A percentile compares a stretch with the other conserved stretches of the same genome.
These are phyloP conservation scores for Peromyscus aztecus DNA, from an alignment of 2,797 vertebrate genomes.

Conservation along the genomic window DNA sequence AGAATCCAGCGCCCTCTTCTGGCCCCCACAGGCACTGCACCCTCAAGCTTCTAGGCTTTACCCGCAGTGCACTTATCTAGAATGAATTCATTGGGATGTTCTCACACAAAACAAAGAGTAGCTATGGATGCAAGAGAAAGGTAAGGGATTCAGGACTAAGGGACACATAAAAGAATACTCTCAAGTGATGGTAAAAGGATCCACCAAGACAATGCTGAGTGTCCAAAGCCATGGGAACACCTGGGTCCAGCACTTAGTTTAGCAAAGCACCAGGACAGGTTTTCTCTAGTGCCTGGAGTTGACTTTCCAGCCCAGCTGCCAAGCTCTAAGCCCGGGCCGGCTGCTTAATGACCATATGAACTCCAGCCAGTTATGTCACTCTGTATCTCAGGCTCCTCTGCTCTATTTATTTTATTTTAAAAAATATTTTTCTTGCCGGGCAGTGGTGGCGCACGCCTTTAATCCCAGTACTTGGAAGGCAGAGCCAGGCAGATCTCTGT, in stretches of 20 bases:
- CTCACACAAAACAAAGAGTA: not conserved
- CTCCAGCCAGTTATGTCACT: not conserved
- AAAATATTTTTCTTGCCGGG: not conserved
- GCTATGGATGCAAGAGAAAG: not conserved
- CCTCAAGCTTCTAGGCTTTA: not conserved
- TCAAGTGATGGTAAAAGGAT: not conserved
- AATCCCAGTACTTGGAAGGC: too few species aligned
- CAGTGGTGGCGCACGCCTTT: too few species aligned
- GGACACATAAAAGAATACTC: not conserved
- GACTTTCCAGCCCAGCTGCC: not conserved
- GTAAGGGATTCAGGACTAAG: not conserved
- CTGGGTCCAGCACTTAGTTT: not conserved
- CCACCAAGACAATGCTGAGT: not conserved
- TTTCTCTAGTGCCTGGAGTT: not conserved
- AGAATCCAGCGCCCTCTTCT: not conserved
- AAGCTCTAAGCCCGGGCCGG: not conserved
- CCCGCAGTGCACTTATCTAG: not conserved
- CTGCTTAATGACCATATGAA: not conserved
- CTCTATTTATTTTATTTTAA: not conserved
- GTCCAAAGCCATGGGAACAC: too few species aligned
- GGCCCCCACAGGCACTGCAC: not conserved
- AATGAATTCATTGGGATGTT: not conserved
- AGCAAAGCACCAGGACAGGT: not conserved
- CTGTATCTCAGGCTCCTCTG: not conserved
- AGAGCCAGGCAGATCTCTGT: too few species aligned